Evolutionary conservation across 1,140 invertebrate species (phyloP), one percentile per base, ranked within the genome.

Genomic region (Trichogramma pretiosum): DNA sequence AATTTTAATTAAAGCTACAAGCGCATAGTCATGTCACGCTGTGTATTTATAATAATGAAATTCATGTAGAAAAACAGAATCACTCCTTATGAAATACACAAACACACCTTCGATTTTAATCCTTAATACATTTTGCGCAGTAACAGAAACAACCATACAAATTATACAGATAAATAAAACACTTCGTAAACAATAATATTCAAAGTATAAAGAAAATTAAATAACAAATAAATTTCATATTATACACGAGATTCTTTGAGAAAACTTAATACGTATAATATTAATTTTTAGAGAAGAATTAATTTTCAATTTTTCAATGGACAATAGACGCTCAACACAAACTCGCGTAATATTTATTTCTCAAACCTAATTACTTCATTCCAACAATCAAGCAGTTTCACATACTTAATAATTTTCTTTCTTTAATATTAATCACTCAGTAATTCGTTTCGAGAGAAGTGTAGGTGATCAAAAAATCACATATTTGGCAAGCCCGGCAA

Each of bases 181-280:
- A n/a, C n/a, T n/a, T n/a, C n/a, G n/a, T n/a, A n/a, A n/a, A 70
- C 64, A 68, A 69, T 50, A 57, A 51, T 55, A 64, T n/a, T 59
- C 59, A 58, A 58, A 65, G 54, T 63, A 68, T 57, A 61, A 61
- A 46, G 60, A 61, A 66, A 66, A 70, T 63, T 69, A 70, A 72
- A 70, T 67, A 69, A 62, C 61, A 66, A 59, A 70, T 70, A 70
- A 72, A 72, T n/a, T n/a, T n/a, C n/a, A n/a, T n/a, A n/a, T n/a
- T n/a, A n/a, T n/a, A n/a, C n/a, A n/a, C n/a, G n/a, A n/a, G n/a
- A n/a, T n/a, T n/a, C n/a, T n/a, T n/a, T n/a, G n/a, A n/a, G n/a
- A n/a, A n/a, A n/a, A n/a, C n/a, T n/a, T n/a, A n/a, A n/a, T n/a
- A n/a, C n/a, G n/a, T n/a, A n/a, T n/a, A n/a, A n/a, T n/a, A n/a